phyloP scores from a whole-genome alignment of 2,888 invertebrate genomes.

The Tigriopus californicus region DNA sequence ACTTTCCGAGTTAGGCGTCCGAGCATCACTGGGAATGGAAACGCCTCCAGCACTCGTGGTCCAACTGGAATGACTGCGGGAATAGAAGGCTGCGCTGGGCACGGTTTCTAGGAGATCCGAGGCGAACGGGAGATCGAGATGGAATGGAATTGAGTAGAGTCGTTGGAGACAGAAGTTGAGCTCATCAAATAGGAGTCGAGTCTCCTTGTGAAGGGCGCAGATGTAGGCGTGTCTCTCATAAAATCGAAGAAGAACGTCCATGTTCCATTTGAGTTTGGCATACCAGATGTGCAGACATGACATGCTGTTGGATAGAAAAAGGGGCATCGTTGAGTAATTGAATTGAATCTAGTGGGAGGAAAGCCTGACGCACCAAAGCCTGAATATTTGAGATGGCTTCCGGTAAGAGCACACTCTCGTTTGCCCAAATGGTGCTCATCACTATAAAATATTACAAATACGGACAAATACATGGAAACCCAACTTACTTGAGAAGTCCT shows the following conservation, averaged over 20 bases:
- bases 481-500: conserved; percentile 13
- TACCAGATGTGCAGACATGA: conserved; percentile 9
- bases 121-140: conserved; percentile 5
- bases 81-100: background rate
- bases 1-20: background rate
- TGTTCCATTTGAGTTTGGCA: conserved; percentile 10
- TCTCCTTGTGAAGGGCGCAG: conserved; percentile 13
- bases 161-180: conserved; percentile 12
- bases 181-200: conserved; percentile 11
- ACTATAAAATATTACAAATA: background rate
- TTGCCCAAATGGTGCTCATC: background rate
- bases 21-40: background rate
- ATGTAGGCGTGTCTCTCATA: conserved; percentile 12
- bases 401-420: background rate
- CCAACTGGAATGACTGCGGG: too few species aligned
- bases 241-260: conserved; percentile 10
- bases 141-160: conserved; percentile 8
- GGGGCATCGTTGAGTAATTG: background rate
- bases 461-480: background rate
- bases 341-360: too few species aligned
- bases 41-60: background rate
- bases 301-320: background rate
- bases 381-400: background rate
- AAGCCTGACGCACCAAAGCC: background rate
- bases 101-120: background rate